Evolutionary conservation across 2,113 vertebrate species (phyloP), one percentile per base, ranked within the genome.

Genomic region (Ageneiosus marmoratus): DNA sequence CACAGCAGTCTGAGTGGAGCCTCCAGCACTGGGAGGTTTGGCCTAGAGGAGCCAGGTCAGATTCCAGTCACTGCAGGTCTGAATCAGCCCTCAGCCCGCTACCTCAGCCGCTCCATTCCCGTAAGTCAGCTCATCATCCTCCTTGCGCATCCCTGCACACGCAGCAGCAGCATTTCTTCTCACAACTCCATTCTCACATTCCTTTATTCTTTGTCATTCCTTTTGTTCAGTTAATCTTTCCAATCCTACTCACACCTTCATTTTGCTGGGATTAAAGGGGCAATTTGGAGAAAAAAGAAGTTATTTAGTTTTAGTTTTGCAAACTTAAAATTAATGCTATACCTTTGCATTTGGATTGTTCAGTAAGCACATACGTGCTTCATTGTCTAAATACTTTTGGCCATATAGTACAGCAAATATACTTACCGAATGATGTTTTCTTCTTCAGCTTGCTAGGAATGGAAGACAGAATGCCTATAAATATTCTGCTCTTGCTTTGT

Each of bases 51-150:
- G 44, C 87, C 89, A 3, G 16, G 87, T 76, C 81, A 90, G 50
- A 63, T 67, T 0, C 86, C 83, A 10, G 77, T 85, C 77, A 94
- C 93, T 90, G 81, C 91, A 7, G 92, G 93, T 84, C 95, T 96
- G 84, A 93, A 93, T 70, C 88, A 94, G 87, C 93, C 93, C 86
- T 92, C 96, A 29, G 93, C 93, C 82, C 91, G 91, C 82, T 97
- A 93, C 93, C 95, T 97, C 89, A 98, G 94, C 93, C 96, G 95
- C 53, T 98, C 95, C 80, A 96, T 96, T 91, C 96, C 97, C 53
- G 98, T 99, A 97, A 99, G 98, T 98, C 87, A 82, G 55, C n/a
- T 62, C 11, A 12, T 51, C 24, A 24, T 5, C 32, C 51, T 70
- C 53, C 41, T 50, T 56, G 46, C 56, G 79, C 46, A 60, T 56